These are phyloP conservation scores for Lasioglossum figueresi DNA, from an alignment of 2,888 invertebrate genomes.

Conservation along the genomic window DNA sequence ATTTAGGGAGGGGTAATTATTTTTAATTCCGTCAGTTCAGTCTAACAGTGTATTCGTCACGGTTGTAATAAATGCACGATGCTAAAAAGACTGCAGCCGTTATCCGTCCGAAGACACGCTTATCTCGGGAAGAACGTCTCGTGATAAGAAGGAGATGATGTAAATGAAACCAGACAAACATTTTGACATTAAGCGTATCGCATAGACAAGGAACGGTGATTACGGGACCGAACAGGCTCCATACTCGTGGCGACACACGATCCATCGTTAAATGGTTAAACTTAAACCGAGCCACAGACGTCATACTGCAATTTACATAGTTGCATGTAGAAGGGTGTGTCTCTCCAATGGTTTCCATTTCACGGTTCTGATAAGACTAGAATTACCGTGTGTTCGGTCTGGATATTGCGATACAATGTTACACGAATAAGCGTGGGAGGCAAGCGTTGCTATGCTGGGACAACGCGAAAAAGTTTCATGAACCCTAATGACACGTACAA, in stretches of 20 bases:
- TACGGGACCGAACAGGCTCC: background rate
- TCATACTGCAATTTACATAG: background rate
- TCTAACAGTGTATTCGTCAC: background rate
- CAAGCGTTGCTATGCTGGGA: background rate
- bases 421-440: background rate
- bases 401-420: constrained; percentile 3
- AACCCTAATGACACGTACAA: background rate
- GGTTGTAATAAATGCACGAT: background rate
- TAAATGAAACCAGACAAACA: background rate
- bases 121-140: background rate
- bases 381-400: constrained; percentile 13
- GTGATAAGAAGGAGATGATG: background rate
- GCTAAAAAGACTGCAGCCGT: background rate
- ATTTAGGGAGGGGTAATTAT: background rate
- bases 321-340: background rate
- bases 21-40: background rate
- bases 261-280: background rate
- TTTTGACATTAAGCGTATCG: background rate
- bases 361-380: constrained; percentile 26
- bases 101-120: background rate
- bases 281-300: background rate
- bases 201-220: background rate
- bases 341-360: constrained; percentile 27
- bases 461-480: background rate
- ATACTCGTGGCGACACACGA: background rate